These are phyloP conservation scores for Drosophila subobscura DNA, from an alignment of 1,140 invertebrate genomes.

Conservation along the genomic window DNA sequence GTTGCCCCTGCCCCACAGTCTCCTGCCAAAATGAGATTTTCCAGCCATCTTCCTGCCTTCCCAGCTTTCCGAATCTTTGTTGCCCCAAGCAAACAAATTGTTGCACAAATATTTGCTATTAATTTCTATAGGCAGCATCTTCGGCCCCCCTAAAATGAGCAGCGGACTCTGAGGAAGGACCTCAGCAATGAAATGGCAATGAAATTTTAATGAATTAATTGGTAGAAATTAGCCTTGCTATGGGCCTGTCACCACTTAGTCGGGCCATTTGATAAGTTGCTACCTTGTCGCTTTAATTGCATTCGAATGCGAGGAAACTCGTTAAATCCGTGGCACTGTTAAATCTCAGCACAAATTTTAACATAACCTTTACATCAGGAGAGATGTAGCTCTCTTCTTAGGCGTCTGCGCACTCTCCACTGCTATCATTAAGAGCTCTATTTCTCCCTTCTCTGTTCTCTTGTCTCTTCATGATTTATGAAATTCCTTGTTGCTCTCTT, in stretches of 20 bases:
- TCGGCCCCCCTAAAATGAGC: slow-evolving; percentile 40
- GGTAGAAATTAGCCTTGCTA: slow-evolving; percentile 59
- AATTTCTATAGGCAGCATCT: slow-evolving; percentile 73
- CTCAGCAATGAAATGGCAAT: slow-evolving; percentile 48
- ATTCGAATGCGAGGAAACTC: slow-evolving; percentile 39
- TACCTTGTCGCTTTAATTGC: slow-evolving; percentile 52
- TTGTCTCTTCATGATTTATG: slow-evolving; percentile 33
- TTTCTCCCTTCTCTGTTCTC: slow-evolving; percentile 1
- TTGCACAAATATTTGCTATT: slow-evolving; percentile 77
- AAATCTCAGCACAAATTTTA: slow-evolving; percentile 24
- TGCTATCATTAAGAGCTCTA: slow-evolving; percentile 16
- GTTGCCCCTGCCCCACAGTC: neutral
- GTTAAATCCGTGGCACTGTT: slow-evolving; percentile 19
- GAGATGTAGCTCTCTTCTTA: neutral
- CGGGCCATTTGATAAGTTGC: slow-evolving; percentile 68
- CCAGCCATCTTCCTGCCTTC: neutral
- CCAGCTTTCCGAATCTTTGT: slow-evolving; percentile 10
- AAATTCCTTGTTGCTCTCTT: slow-evolving; percentile 30
- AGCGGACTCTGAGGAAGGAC: neutral
- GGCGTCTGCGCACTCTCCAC: slow-evolving; percentile 34
- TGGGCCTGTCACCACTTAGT: slow-evolving; percentile 39
- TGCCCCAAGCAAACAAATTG: slow-evolving; percentile 71
- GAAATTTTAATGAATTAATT: slow-evolving; percentile 75
- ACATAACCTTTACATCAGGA: slow-evolving; percentile 19
- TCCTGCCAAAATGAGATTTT: slow-evolving; percentile 35